Percentiles rank a stretch among this genome's conserved stretches.
phyloP scores from a whole-genome alignment of 1,140 invertebrate species.

The Drosophila guanche region DNA sequence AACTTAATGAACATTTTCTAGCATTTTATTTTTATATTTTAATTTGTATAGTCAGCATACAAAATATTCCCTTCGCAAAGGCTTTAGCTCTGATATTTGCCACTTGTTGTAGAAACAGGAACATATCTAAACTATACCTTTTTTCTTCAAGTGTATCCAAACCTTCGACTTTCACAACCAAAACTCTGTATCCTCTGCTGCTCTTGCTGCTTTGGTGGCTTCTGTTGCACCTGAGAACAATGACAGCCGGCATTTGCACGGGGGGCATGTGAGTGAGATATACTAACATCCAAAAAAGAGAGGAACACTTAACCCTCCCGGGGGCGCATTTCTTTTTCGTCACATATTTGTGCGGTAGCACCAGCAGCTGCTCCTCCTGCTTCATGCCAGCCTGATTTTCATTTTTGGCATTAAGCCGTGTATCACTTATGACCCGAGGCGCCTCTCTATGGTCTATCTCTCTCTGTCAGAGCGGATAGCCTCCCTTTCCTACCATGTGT shows the following conservation, averaged over 20 bases:
- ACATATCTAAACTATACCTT: too few species aligned
- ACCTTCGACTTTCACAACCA: too few species aligned
- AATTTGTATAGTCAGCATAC: too few species aligned
- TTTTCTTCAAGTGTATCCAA: too few species aligned
- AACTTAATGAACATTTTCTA: too few species aligned
- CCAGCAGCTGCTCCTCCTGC: constrained; percentile 4
- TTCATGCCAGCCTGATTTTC: constrained; percentile 39
- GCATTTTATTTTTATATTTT: too few species aligned
- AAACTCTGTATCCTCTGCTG: not conserved
- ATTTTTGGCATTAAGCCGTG: constrained; percentile 73
- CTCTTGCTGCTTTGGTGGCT: constrained; percentile 38
- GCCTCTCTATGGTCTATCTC: constrained; percentile 2
- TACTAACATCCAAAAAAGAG: not conserved
- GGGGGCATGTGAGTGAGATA: constrained; percentile 13
- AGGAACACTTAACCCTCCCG: not conserved
- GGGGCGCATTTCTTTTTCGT: not conserved
- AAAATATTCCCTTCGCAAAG: too few species aligned
- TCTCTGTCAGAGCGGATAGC: not conserved
- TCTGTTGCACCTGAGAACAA: constrained; percentile 71
- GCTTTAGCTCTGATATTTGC: too few species aligned
- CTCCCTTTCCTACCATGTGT: not conserved
- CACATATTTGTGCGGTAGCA: constrained; percentile 29
- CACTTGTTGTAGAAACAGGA: too few species aligned
- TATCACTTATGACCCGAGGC: constrained; percentile 59
- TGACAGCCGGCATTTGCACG: constrained; percentile 58